Conservation (phyloP, 2,113 vertebrate species). For the Fregata magnificens region DNA sequence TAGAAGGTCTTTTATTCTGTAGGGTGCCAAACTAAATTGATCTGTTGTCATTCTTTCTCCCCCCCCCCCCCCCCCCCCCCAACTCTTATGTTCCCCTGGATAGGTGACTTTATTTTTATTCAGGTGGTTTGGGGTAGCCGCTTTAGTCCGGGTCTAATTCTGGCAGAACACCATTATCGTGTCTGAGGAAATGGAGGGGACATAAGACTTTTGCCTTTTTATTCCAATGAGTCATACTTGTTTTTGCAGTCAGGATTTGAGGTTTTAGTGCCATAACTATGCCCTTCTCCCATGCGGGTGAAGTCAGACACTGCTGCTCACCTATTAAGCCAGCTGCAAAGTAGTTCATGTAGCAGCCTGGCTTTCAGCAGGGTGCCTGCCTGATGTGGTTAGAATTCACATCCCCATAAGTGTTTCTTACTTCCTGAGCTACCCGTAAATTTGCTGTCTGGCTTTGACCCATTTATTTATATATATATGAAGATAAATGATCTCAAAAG, state of each 20-base stretch:
- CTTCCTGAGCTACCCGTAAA: background rate
- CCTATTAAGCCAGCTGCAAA: background rate
- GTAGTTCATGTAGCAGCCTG: background rate
- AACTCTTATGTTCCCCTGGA: background rate
- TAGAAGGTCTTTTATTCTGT: background rate
- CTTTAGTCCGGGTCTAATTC: accelerated
- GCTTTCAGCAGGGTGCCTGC: background rate
- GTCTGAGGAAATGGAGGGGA: background rate
- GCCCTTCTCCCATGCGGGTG: accelerated
- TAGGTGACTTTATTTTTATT: background rate
- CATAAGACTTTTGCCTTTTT: background rate
- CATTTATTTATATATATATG: background rate
- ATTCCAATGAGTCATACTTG: background rate
- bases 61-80: accelerated
- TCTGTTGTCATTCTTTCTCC: background rate
- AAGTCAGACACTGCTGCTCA: background rate
- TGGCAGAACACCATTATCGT: background rate
- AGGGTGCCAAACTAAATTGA: background rate
- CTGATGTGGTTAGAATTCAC: background rate
- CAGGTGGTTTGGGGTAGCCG: background rate
- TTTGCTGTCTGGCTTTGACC: background rate
- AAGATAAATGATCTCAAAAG: background rate
- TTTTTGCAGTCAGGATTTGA: background rate
- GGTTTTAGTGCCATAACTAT: background rate
- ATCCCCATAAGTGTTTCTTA: background rate